These are phyloP conservation scores for Trichogramma pretiosum DNA, from an alignment of 1,140 invertebrate genomes.

Conservation along the genomic window DNA sequence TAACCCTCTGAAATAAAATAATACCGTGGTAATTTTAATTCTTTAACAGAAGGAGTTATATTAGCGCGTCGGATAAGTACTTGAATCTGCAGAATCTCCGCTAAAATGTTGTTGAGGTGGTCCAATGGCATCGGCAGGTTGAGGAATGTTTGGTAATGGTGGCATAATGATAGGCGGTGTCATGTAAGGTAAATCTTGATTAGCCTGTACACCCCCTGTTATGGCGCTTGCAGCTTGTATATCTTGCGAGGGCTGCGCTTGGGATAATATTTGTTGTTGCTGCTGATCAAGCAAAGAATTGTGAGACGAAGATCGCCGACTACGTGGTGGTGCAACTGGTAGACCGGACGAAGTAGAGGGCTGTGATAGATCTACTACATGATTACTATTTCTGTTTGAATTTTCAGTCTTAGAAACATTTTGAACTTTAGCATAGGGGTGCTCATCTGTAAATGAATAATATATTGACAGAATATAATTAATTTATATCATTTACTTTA, in stretches of 20 bases:
- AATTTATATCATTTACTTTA: neutral
- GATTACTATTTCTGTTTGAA: conserved; percentile 26
- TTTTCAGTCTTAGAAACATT: conserved; percentile 37
- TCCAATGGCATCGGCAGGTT: conserved; percentile 30
- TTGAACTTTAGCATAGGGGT: conserved; percentile 61
- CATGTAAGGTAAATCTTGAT: conserved; percentile 82
- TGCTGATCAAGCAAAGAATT: conserved; percentile 36
- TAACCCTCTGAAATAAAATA: conserved; percentile 63
- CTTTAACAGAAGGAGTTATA: neutral
- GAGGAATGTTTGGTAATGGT: conserved; percentile 36
- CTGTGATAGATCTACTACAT: conserved; percentile 22
- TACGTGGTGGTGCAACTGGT: conserved; percentile 42
- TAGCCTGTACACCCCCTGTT: conserved; percentile 71
- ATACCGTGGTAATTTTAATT: neutral
- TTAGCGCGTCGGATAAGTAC: conserved; percentile 36
- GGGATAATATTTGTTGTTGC: no score
- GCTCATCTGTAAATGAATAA: conserved; percentile 47
- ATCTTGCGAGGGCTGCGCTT: conserved; percentile 36
- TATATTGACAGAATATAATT: conserved; percentile 1
- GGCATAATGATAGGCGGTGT: conserved; percentile 63
- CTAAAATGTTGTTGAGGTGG: conserved; percentile 64
- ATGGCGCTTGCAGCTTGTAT: conserved; percentile 75
- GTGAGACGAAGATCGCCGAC: conserved; percentile 45
- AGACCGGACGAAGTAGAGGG: conserved; percentile 23
- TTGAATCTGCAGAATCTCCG: conserved; percentile 77